phyloP scores from a whole-genome alignment of 2,888 invertebrate species.

The Cephus runcator region DNA sequence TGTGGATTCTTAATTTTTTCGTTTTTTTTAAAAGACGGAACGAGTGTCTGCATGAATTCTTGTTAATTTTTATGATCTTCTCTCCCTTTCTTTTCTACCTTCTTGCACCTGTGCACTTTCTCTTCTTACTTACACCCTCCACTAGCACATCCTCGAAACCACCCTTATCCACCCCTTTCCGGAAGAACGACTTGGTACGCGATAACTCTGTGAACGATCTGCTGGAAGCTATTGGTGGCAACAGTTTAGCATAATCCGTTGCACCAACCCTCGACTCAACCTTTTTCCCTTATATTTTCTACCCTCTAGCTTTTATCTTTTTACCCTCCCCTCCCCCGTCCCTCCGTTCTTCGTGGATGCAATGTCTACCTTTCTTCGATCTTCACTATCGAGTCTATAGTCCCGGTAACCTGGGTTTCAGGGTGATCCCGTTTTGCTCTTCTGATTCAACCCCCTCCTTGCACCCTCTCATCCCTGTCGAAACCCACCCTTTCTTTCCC shows the following conservation, averaged over 20 bases:
- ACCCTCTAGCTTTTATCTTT: background rate
- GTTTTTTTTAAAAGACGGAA: no score
- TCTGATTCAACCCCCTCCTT: background rate
- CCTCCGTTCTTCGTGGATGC: background rate
- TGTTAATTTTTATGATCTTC: background rate
- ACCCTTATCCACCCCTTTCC: background rate
- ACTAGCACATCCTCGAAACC: background rate
- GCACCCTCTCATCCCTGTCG: background rate
- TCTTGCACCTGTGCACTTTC: background rate
- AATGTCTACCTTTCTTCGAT: background rate
- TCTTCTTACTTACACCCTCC: background rate
- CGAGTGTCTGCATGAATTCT: background rate
- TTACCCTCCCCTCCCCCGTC: background rate
- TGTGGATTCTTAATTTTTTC: background rate
- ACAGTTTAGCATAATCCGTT: background rate
- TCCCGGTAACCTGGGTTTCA: background rate
- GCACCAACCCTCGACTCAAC: background rate
- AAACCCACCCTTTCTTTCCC: background rate
- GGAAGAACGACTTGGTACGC: background rate
- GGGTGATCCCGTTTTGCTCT: background rate
- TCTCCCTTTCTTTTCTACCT: background rate
- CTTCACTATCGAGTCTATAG: background rate
- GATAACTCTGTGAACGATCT: background rate
- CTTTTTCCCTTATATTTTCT: background rate
- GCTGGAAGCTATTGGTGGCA: background rate